Percentiles rank a stretch among this genome's conserved stretches.
Evolutionary conservation across 92 coral and sea anemone species (phyloP).

Genomic region (Virgularia gustaviana): DNA sequence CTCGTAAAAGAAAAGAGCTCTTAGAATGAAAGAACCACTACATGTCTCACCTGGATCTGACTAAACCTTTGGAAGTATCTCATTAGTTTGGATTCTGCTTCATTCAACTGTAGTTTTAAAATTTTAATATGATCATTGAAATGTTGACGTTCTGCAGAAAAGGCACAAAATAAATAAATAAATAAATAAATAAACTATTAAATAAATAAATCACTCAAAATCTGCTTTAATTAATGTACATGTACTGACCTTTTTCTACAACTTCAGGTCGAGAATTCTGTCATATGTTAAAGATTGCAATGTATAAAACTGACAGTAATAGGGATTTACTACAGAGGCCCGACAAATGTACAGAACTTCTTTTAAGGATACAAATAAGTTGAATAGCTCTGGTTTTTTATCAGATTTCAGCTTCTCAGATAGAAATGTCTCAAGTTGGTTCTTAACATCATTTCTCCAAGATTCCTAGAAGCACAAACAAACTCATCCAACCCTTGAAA

Average conservation of each 20-base stretch:
- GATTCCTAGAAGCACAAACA: slow-evolving; percentile 62
- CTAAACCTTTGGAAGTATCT: slow-evolving; percentile 66
- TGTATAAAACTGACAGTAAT: no score
- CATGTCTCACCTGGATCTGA: slow-evolving; percentile 67
- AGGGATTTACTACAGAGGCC: background rate
- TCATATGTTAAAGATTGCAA: background rate
- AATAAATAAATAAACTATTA: background rate
- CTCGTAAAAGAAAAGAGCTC: no score
- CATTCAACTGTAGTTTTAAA: slow-evolving; percentile 68
- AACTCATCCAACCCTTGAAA: background rate
- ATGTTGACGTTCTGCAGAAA: slow-evolving; percentile 58
- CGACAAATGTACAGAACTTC: background rate
- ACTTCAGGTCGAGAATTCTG: slow-evolving; percentile 64
- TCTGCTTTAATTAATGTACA: background rate
- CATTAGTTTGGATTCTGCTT: slow-evolving; percentile 58
- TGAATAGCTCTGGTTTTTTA: slow-evolving; percentile 75
- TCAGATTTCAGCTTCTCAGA: slow-evolving; percentile 62
- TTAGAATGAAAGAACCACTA: background rate
- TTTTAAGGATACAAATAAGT: slow-evolving; percentile 67
- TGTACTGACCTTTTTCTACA: slow-evolving; percentile 59
- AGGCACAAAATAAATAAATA: background rate
- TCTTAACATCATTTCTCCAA: slow-evolving; percentile 76
- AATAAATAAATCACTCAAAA: background rate
- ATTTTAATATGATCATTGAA: slow-evolving; percentile 63
- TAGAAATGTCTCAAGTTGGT: slow-evolving; percentile 64